Conservation (phyloP, 2,888 invertebrate species). For the Nephrocerus scutellatus region DNA sequence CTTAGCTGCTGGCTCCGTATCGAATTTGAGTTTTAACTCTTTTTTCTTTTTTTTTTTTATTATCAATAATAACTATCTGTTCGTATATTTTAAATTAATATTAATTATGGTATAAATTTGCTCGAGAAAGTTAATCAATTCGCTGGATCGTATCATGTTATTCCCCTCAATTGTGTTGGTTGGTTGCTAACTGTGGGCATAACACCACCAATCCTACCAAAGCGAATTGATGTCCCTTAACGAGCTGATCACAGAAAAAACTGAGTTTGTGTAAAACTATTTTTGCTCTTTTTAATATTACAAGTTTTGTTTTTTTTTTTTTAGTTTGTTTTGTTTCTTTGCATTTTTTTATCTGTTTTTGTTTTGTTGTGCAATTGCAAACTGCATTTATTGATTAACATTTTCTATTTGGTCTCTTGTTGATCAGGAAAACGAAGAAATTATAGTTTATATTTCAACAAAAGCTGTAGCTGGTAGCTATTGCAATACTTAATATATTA, state of each 20-base stretch:
- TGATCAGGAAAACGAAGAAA: too few species aligned
- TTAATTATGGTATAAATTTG: constrained; percentile 23
- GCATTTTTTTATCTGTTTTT: constrained; percentile 9
- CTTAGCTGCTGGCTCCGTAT: too few species aligned
- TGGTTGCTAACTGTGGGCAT: too few species aligned
- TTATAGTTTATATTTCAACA: constrained; percentile 4
- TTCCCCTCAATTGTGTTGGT: too few species aligned
- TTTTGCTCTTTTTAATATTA: constrained; percentile 10
- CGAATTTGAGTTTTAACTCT: too few species aligned
- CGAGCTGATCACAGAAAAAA: constrained; percentile 40
- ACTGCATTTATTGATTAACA: constrained; percentile 6
- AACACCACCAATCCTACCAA: too few species aligned
- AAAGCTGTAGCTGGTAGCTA: too few species aligned
- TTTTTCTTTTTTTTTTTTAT: constrained; percentile 7
- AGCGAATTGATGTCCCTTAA: constrained; percentile 15
- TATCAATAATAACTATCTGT: constrained; percentile 11
- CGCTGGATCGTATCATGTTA: too few species aligned
- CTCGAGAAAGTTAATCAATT: constrained; percentile 17
- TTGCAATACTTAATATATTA: too few species aligned
- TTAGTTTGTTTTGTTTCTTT: constrained; percentile 16
- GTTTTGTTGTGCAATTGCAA: background rate
- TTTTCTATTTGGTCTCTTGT: constrained; percentile 1
- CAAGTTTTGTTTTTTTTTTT: constrained; percentile 9
- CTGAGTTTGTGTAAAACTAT: constrained; percentile 25
- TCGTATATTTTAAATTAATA: constrained; percentile 20